Conservation (phyloP, 2,113 vertebrate species). For the Pangasianodon gigas region DNA sequence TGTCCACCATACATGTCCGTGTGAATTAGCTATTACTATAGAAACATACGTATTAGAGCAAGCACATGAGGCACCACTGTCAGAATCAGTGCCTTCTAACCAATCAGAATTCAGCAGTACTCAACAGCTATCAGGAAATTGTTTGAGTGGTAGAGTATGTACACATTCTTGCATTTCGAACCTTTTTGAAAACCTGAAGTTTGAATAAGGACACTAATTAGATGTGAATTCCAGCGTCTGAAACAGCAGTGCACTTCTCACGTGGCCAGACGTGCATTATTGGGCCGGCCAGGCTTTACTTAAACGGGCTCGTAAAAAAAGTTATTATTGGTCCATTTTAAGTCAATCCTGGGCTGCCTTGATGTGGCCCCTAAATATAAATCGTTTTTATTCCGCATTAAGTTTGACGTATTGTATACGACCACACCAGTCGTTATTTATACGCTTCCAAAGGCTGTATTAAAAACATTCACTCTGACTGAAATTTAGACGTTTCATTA, state of each 20-base stretch:
- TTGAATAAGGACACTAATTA: background rate
- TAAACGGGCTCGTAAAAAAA: conserved; percentile 1
- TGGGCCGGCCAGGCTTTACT: background rate
- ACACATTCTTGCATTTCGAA: background rate
- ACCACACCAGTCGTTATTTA: background rate
- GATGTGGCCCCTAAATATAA: background rate
- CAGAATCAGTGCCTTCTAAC: background rate
- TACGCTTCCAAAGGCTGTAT: background rate
- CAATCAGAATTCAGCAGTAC: background rate
- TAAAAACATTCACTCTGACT: background rate
- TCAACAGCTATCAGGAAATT: background rate
- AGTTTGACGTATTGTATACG: background rate
- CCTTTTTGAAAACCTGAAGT: background rate
- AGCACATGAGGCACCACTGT: background rate
- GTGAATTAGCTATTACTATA: background rate
- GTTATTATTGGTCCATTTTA: background rate
- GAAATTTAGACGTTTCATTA: background rate
- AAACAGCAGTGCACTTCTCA: background rate
- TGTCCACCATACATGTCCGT: background rate
- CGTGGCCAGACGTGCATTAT: background rate
- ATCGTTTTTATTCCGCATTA: conserved; percentile 1
- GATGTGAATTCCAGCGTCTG: background rate
- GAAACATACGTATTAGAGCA: background rate
- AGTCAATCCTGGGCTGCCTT: background rate
- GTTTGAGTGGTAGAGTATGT: background rate